Evolutionary conservation across 2,113 vertebrate genomes (phyloP), one percentile per base, ranked within the genome.

Genomic region (Perca fluviatilis): DNA sequence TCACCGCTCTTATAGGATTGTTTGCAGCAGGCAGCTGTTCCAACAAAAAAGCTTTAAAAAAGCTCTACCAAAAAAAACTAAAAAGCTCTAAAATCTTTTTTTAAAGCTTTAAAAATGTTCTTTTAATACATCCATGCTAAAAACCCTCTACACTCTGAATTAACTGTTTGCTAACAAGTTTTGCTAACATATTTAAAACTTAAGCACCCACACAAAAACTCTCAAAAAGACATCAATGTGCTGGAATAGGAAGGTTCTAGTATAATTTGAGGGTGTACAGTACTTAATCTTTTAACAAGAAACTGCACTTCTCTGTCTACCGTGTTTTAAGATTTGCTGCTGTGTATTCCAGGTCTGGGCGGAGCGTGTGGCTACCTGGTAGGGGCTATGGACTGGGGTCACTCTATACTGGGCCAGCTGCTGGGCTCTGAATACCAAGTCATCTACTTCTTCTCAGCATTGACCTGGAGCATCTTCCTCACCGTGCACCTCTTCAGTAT

Each of bases 351-450:
- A 99, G 98, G 98, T 90, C 92, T 99, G 46, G 98, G 98, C 18
- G 98, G 98, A 79, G 97, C 97, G 0, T 96, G 94, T 43, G 98
- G 98, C 30, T 99, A 99, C 88, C 90, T 99, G 58, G 95, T 97
- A 43, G 98, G 98, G 62, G 98, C 98, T 16, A 95, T 99, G 91
- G 98, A 99, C 73, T 99, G 98, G 98, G 93, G 94, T 36, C 93
- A 97, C 33, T 96, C 97, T 2, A 15, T 93, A 1, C 78, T 99
- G 53, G 97, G 97, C 76, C 90, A 88, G 76, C 57, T 96, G 54
- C 91, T 99, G 89, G 95, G 95, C 54, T 97, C 98, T 0, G 98
- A 99, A 91, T 99, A 98, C 94, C 98, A 99, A 83, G 97, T 99
- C 94, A 99, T 99, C 93, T 99, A 95, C 92, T 96, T 98, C 89